phyloP scores from a whole-genome alignment of 2,113 vertebrate species.

The Merops nubicus region DNA sequence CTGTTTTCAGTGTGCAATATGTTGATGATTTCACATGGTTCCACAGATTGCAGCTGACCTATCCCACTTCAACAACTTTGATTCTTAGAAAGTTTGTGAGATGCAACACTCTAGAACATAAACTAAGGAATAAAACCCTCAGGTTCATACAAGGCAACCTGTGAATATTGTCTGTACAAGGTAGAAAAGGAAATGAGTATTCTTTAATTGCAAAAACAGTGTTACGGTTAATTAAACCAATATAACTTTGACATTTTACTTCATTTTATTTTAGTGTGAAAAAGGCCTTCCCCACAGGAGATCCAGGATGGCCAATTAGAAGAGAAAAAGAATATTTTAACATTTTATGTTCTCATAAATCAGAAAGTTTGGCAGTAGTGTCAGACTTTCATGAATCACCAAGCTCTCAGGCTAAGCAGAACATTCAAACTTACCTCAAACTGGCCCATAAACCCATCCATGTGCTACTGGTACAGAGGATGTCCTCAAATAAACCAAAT shows the following conservation, averaged over 20 bases:
- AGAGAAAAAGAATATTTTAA: neutral
- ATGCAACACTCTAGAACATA: neutral
- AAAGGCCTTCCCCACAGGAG: neutral
- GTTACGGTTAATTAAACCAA: conserved; percentile 18
- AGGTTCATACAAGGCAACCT: neutral
- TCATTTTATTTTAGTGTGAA: conserved; percentile 18
- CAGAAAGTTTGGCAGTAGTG: neutral
- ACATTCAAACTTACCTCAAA: neutral
- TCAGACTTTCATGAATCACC: conserved; percentile 5
- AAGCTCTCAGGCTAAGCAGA: neutral
- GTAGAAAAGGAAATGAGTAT: neutral
- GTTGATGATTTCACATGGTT: neutral
- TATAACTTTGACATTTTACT: neutral
- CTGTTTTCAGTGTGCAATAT: neutral
- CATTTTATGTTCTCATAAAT: conserved; percentile 28
- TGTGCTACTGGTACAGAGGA: neutral
- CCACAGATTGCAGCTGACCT: neutral
- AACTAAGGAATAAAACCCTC: neutral
- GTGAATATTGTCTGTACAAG: neutral
- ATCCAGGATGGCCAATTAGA: neutral
- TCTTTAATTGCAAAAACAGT: neutral
- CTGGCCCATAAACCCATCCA: neutral
- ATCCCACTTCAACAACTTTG: neutral
- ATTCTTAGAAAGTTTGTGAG: neutral
- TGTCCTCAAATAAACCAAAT: neutral